These are phyloP conservation scores for Scomber scombrus DNA, from an alignment of 2,113 vertebrate species.

Conservation along the genomic window DNA sequence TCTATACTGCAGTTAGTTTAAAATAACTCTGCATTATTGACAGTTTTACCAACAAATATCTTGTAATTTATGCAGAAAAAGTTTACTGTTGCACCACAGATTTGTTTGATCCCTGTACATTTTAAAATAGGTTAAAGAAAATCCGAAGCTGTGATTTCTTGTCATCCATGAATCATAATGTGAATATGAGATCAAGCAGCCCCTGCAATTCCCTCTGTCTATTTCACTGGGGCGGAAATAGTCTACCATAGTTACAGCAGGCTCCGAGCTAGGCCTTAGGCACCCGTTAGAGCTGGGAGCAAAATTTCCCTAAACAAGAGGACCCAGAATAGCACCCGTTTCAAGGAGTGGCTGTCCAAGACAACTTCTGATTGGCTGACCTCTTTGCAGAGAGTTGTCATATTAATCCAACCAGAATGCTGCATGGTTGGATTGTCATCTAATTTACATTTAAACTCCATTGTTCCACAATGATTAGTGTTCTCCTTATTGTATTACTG, in stretches of 20 bases:
- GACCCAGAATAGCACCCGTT: conserved; percentile 54
- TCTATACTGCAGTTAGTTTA: neutral
- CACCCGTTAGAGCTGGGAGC: conserved; percentile 60
- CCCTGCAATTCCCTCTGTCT: conserved; percentile 35
- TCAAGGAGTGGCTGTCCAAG: conserved; percentile 42
- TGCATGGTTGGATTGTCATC: neutral
- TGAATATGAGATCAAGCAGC: conserved; percentile 65
- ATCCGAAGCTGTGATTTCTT: conserved; percentile 33
- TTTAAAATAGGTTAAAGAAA: conserved; percentile 17
- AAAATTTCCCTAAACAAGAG: conserved; percentile 47
- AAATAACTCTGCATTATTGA: neutral
- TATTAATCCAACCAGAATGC: conserved; percentile 12
- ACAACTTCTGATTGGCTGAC: conserved; percentile 57
- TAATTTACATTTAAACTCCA: conserved; percentile 34
- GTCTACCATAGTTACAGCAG: conserved; percentile 48
- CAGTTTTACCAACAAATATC: too few species aligned
- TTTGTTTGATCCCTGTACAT: conserved; percentile 1
- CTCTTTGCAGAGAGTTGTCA: conserved; percentile 36
- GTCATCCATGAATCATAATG: conserved; percentile 40
- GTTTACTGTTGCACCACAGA: neutral
- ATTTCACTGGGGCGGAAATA: conserved; percentile 48
- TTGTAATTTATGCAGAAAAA: neutral
- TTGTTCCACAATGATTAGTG: conserved; percentile 12
- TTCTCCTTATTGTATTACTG: conserved; percentile 14
- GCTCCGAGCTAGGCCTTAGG: conserved; percentile 64